Evolutionary conservation across 2,113 vertebrate species (phyloP).

Genomic region (Cebidichthys violaceus): DNA sequence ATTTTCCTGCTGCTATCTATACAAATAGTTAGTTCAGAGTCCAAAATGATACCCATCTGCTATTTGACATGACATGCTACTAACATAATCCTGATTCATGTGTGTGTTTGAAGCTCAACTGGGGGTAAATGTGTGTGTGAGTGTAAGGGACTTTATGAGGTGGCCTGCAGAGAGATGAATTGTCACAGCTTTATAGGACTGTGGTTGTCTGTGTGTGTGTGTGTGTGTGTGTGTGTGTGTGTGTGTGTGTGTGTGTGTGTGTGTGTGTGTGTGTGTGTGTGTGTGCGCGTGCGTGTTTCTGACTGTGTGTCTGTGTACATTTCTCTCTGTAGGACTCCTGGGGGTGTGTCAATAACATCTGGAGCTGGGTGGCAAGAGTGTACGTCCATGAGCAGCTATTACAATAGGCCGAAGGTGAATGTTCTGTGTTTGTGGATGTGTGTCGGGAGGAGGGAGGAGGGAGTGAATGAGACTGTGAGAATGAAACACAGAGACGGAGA

Average conservation of each 20-base stretch:
- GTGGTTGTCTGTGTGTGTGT: slow-evolving; percentile 4
- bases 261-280: slow-evolving; percentile 33
- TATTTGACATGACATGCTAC: slow-evolving; percentile 15
- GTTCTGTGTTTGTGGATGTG: slow-evolving; percentile 6
- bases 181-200: not conserved
- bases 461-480: not conserved
- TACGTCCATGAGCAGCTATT: slow-evolving; percentile 66
- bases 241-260: slow-evolving; percentile 36
- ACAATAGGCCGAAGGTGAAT: slow-evolving; percentile 70
- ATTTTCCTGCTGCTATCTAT: not conserved
- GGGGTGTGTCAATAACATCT: slow-evolving; percentile 76
- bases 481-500: not conserved
- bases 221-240: slow-evolving; percentile 41
- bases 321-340: slow-evolving; percentile 37
- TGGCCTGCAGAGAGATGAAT: slow-evolving; percentile 38
- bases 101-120: slow-evolving; percentile 35
- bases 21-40: not conserved
- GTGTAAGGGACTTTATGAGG: slow-evolving; percentile 30
- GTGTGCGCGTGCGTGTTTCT: slow-evolving; percentile 11
- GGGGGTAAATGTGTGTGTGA: slow-evolving; percentile 25
- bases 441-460: not conserved
- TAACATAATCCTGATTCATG: slow-evolving; percentile 15
- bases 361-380: slow-evolving; percentile 56
- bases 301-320: slow-evolving; percentile 49
- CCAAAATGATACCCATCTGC: slow-evolving; percentile 2